A percentile compares a stretch with the other conserved stretches of the same genome.
Evolutionary conservation across 2,888 invertebrate species (phyloP).

Genomic region (Rhodophaea formosa): DNA sequence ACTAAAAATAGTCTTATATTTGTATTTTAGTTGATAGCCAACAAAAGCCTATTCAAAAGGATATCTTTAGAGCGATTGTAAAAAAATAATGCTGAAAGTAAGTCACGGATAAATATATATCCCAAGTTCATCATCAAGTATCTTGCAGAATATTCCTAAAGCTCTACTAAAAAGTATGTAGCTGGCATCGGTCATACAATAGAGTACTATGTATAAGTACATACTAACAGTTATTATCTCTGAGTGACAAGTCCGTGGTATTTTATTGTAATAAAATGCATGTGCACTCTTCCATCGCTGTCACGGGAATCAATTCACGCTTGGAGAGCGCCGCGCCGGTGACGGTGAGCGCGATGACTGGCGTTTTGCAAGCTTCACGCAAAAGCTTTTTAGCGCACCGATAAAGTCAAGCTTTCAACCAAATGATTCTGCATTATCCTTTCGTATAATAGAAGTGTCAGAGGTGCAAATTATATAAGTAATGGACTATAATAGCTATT

Average conservation of each 20-base stretch:
- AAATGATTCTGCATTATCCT: not conserved
- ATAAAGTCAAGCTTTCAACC: conserved; percentile 8
- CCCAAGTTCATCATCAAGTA: too few species aligned
- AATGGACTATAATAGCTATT: not conserved
- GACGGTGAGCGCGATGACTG: conserved; percentile 38
- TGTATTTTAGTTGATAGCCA: too few species aligned
- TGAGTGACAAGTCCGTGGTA: not conserved
- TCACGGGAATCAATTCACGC: conserved; percentile 49
- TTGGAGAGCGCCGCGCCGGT: conserved; percentile 32
- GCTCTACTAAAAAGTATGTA: too few species aligned
- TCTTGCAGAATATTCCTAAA: too few species aligned
- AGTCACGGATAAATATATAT: too few species aligned
- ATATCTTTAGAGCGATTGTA: too few species aligned
- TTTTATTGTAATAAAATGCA: conserved; percentile 2
- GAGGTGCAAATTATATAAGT: not conserved
- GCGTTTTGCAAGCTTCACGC: conserved; percentile 31
- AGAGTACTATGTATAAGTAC: not conserved
- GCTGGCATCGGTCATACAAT: not conserved
- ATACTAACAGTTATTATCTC: not conserved
- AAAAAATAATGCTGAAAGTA: too few species aligned
- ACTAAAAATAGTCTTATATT: too few species aligned
- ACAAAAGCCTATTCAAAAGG: too few species aligned
- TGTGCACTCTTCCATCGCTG: conserved; percentile 44
- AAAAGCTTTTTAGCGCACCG: conserved; percentile 22
- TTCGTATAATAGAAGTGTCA: not conserved